Conservation (phyloP, 1,140 invertebrate genomes). For the Mamestra configurata region DNA sequence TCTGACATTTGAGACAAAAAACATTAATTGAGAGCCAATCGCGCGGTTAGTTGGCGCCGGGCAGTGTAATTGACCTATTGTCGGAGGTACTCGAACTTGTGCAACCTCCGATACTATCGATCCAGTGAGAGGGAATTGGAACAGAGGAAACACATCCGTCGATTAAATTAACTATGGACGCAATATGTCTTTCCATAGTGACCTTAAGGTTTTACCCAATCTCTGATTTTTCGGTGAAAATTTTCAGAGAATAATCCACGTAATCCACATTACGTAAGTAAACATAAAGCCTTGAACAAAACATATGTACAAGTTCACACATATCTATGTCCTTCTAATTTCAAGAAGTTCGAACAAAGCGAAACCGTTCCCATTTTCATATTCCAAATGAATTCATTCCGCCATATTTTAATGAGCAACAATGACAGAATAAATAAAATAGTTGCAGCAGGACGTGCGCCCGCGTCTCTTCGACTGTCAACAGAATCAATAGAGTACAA, state of each 20-base stretch:
- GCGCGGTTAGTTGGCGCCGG: constrained; percentile 7
- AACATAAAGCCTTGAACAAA: no score
- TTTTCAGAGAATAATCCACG: not conserved
- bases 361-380: constrained; percentile 10
- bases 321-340: no score
- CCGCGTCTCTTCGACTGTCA: constrained; percentile 72
- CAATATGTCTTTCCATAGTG: no score
- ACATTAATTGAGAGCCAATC: constrained; percentile 19
- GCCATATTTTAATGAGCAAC: constrained; percentile 70
- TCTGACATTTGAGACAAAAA: constrained; percentile 23
- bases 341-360: no score
- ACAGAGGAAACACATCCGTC: constrained; percentile 3
- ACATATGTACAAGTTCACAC: no score
- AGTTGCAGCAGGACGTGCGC: constrained; percentile 69
- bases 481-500: constrained; percentile 84
- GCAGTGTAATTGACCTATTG: constrained; percentile 16
- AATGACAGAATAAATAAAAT: constrained; percentile 71
- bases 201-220: not conserved
- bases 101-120: not conserved
- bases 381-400: constrained; percentile 39
- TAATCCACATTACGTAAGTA: not conserved
- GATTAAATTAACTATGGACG: not conserved
- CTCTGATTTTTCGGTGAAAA: not conserved
- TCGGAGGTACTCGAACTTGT: constrained; percentile 15
- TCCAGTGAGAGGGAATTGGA: not conserved